These are phyloP conservation scores for Drosophila mulleri DNA, from an alignment of 2,888 invertebrate genomes.

Conservation along the genomic window DNA sequence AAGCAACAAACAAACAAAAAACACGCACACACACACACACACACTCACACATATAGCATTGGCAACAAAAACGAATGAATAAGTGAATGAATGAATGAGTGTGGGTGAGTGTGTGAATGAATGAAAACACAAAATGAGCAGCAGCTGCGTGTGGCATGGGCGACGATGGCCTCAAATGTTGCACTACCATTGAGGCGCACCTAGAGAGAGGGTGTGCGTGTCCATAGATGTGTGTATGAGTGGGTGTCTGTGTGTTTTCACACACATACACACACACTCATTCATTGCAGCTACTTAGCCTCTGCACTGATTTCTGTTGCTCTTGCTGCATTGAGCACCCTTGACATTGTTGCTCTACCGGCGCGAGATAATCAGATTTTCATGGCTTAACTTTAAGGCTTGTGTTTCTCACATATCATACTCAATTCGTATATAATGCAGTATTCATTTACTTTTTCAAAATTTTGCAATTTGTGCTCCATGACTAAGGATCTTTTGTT, in stretches of 20 bases:
- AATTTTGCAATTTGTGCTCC: no score
- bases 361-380: neutral
- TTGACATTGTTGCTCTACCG: constrained; percentile 1
- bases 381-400: neutral
- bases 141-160: constrained; percentile 34
- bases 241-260: neutral
- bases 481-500: no score
- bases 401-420: neutral
- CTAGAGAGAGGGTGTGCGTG: constrained; percentile 26
- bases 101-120: constrained; percentile 19
- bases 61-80: constrained; percentile 35
- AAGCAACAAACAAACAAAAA: constrained; percentile 28
- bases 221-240: neutral
- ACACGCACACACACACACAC: no score
- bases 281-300: constrained; percentile 2
- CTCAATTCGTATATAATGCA: no score
- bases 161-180: constrained; percentile 40
- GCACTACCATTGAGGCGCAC: constrained; percentile 45
- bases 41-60: constrained; percentile 13
- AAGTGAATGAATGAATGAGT: constrained; percentile 25
- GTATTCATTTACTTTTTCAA: no score
- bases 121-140: constrained; percentile 56
- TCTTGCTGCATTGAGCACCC: neutral
- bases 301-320: constrained; percentile 1
- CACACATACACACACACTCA: neutral